Evolutionary conservation across 2,113 vertebrate species (phyloP).

Genomic region (Columba livia): DNA sequence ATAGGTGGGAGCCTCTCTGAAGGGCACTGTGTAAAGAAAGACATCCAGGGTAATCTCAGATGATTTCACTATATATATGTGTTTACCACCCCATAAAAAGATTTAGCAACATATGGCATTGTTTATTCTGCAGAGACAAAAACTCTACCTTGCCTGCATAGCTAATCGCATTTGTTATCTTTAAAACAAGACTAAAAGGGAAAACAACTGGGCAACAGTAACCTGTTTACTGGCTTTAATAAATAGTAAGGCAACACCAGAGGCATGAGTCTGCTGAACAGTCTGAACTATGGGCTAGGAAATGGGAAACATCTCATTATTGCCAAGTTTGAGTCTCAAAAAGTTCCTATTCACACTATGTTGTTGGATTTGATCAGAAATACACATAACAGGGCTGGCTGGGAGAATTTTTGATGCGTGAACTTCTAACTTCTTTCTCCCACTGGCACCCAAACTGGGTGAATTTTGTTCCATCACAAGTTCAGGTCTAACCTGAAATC

Average conservation of each 20-base stretch:
- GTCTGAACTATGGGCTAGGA: not conserved
- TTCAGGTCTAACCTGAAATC: not conserved
- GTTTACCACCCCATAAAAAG: not conserved
- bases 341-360: not conserved
- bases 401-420: rapidly evolving
- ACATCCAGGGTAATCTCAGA: not conserved
- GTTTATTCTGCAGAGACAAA: not conserved
- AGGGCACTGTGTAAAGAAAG: slow-evolving; percentile 84
- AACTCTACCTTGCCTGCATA: not conserved
- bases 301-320: not conserved
- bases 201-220: not conserved
- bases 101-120: slow-evolving; percentile 23
- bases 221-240: not conserved
- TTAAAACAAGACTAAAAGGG: not conserved
- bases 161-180: not conserved
- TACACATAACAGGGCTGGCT: rapidly evolving
- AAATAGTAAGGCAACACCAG: not conserved
- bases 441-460: not conserved
- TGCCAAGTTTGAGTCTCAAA: not conserved
- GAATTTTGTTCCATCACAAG: not conserved
- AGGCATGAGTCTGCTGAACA: not conserved
- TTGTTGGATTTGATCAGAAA: not conserved
- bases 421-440: not conserved
- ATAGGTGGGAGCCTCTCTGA: slow-evolving; percentile 92
- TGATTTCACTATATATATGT: not conserved